phyloP scores from a whole-genome alignment of 2,888 invertebrate genomes.

The Lottia scabra region DNA sequence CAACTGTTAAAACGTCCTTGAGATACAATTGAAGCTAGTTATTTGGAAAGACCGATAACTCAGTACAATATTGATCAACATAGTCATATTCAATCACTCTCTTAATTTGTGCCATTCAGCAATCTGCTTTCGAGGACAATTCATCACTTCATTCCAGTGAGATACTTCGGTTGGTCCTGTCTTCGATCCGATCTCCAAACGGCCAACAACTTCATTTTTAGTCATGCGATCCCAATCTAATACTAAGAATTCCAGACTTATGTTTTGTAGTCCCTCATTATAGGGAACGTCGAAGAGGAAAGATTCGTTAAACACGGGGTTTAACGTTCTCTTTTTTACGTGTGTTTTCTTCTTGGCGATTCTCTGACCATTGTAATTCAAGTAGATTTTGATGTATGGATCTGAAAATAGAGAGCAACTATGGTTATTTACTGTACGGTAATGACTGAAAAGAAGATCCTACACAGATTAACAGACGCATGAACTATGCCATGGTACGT shows the following conservation, averaged over 20 bases:
- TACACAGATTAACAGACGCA: too few relatives aligned
- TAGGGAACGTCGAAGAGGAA: constrained; percentile 96
- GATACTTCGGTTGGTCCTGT: constrained; percentile 72
- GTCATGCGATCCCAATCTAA: constrained; percentile 98
- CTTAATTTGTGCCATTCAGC: constrained; percentile 99
- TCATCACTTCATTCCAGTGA: constrained; percentile 98
- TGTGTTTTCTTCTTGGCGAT: constrained; percentile 99
- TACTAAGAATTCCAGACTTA: constrained; percentile 87
- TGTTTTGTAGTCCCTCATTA: constrained; percentile 80
- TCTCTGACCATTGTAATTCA: constrained; percentile 96
- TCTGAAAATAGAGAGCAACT: constrained; percentile 72
- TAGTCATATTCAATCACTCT: constrained; percentile 41
- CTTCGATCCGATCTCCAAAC: constrained; percentile 88
- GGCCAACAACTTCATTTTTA: constrained; percentile 98
- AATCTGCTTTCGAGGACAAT: constrained; percentile 95
- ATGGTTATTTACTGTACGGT: background rate
- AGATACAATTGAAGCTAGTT: background rate
- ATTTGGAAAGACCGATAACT: background rate
- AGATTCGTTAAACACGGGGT: constrained; percentile 99
- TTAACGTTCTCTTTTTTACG: constrained; percentile 96
- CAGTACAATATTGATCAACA: background rate
- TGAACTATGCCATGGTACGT: too few relatives aligned
- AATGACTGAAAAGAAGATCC: too few relatives aligned
- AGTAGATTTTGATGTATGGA: constrained; percentile 97
- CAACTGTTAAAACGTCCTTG: too few relatives aligned